These are phyloP conservation scores for Salminus brasiliensis DNA, from an alignment of 2,113 vertebrate species.

Conservation along the genomic window DNA sequence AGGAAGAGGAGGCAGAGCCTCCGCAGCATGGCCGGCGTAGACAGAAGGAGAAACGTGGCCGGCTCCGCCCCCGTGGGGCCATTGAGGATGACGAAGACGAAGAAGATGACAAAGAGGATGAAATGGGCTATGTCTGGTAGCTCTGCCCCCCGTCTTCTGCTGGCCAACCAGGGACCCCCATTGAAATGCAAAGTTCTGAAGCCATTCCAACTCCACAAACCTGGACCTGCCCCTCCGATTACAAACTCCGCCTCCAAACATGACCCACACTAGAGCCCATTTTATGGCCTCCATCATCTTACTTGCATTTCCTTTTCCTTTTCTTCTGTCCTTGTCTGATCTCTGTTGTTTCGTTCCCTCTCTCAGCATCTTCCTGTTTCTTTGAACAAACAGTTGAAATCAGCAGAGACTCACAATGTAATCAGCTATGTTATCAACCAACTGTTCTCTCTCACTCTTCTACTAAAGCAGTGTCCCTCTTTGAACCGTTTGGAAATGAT, in stretches of 20 bases:
- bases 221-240: conserved; percentile 1
- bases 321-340: not conserved
- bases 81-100: conserved; percentile 93
- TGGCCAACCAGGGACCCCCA: conserved; percentile 72
- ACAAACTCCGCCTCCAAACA: not conserved
- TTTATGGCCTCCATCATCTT: conserved; percentile 6
- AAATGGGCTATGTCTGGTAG: conserved; percentile 87
- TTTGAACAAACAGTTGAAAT: not conserved
- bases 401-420: conserved; percentile 6
- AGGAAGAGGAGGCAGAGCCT: conserved; percentile 82
- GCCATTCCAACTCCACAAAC: conserved; percentile 71
- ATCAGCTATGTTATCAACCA: not conserved
- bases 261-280: not conserved
- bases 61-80: conserved; percentile 83
- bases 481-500: conserved; percentile 34
- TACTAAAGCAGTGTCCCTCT: conserved; percentile 15
- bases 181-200: conserved; percentile 79
- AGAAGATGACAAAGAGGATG: conserved; percentile 93
- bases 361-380: not conserved
- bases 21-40: conserved; percentile 73
- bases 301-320: not conserved
- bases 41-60: conserved; percentile 84
- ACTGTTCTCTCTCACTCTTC: conserved; percentile 3
- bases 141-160: conserved; percentile 63
- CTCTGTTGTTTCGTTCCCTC: not conserved